phyloP scores from a whole-genome alignment of 2,113 vertebrate species.

The Cyrtonyx montezumae region DNA sequence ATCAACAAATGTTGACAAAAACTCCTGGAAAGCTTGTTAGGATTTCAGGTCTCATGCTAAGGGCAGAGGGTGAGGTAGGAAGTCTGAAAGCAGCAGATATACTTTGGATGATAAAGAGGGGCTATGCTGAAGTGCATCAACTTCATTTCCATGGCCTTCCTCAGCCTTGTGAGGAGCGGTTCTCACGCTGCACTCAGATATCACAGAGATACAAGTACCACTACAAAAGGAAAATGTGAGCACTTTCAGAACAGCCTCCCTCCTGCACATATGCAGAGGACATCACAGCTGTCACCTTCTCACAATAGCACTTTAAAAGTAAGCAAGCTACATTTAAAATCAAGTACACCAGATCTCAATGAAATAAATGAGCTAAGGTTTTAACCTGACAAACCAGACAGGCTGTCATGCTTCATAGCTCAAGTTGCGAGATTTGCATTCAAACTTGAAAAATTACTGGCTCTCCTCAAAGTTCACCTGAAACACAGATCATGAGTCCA shows the following conservation, averaged over 20 bases:
- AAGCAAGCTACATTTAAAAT: not conserved
- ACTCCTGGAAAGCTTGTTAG: not conserved
- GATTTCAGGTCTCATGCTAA: not conserved
- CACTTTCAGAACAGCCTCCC: not conserved
- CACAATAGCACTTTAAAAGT: not conserved
- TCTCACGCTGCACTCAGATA: not conserved
- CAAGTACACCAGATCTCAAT: not conserved
- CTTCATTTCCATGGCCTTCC: not conserved
- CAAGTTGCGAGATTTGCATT: not conserved
- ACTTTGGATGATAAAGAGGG: not conserved
- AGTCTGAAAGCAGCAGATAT: rapidly evolving
- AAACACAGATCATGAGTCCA: not conserved
- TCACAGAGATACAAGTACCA: not conserved
- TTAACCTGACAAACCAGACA: not conserved
- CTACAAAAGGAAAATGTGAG: not conserved
- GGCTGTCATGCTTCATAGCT: not conserved
- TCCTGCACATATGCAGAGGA: not conserved
- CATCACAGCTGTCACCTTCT: not conserved
- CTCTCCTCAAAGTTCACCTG: not conserved
- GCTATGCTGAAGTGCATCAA: not conserved
- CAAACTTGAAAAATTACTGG: not conserved
- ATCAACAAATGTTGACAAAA: not conserved
- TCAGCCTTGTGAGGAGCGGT: not conserved
- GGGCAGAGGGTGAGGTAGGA: not conserved
- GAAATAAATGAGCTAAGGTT: not conserved